Evolutionary conservation across 2,888 invertebrate species (phyloP).

Genomic region (Peribatodes rhomboidaria): DNA sequence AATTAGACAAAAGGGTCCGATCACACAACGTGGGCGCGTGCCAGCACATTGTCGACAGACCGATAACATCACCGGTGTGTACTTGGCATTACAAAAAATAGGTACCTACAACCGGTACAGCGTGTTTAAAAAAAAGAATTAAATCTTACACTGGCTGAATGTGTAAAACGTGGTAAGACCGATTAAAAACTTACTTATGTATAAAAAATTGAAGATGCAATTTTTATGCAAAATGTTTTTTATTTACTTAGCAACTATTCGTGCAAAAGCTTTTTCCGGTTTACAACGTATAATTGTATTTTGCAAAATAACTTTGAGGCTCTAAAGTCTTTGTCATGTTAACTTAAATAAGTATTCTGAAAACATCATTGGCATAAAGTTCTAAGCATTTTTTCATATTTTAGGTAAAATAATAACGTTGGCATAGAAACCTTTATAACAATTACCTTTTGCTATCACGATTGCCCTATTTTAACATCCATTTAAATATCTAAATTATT

Average conservation of each 20-base stretch:
- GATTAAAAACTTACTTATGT: background rate
- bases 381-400: no score
- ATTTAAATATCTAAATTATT: slow-evolving; percentile 26
- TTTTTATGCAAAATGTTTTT: background rate
- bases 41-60: slow-evolving; percentile 56
- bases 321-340: no score
- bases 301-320: no score
- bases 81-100: slow-evolving; percentile 57
- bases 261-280: no score
- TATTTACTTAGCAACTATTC: no score
- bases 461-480: slow-evolving; percentile 18
- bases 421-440: background rate
- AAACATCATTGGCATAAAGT: no score
- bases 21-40: slow-evolving; percentile 62
- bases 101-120: slow-evolving; percentile 7
- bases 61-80: slow-evolving; percentile 59
- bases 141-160: background rate
- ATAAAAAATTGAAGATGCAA: background rate
- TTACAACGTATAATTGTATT: no score
- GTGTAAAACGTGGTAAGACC: background rate
- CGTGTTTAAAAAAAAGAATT: slow-evolving; percentile 4
- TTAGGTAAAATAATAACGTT: background rate
- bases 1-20: slow-evolving; percentile 65
- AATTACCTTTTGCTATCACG: background rate
- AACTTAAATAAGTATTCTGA: no score